A percentile compares a stretch with the other conserved stretches of the same genome.
phyloP scores from a whole-genome alignment of 2,888 invertebrate genomes.

The Ormyrus nitidulus region DNA sequence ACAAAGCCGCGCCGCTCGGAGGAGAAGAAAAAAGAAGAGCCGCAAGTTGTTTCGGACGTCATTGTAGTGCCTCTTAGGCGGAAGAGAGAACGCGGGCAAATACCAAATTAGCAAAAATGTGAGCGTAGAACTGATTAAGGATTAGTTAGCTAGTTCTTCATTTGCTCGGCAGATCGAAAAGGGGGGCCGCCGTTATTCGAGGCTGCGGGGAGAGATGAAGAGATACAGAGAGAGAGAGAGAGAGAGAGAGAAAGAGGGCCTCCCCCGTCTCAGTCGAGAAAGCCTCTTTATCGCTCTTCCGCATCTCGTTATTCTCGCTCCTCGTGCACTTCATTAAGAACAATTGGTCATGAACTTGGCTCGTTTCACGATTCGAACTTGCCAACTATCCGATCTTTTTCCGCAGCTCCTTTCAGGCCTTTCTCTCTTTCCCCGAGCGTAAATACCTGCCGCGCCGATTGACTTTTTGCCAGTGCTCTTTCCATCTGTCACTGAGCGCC shows the following conservation, averaged over 20 bases:
- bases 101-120: conserved; percentile 52
- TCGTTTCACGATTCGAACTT: conserved; percentile 49
- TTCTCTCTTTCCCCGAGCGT: background rate
- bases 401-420: background rate
- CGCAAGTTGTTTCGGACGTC: conserved; percentile 30
- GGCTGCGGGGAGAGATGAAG: conserved; percentile 24
- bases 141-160: conserved; percentile 52
- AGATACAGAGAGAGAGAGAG: conserved; percentile 49
- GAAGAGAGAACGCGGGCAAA: conserved; percentile 9
- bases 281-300: conserved; percentile 53
- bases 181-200: conserved; percentile 30
- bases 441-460: background rate
- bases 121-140: conserved; percentile 46
- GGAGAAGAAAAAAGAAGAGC: background rate
- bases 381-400: conserved; percentile 20
- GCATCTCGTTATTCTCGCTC: conserved; percentile 54
- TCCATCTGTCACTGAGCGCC: no score
- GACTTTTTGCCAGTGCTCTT: background rate
- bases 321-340: conserved; percentile 58
- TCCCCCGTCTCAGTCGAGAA: conserved; percentile 27
- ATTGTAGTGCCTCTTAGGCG: background rate
- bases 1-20: no score
- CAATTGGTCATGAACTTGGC: conserved; percentile 57
- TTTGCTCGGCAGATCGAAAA: conserved; percentile 19
- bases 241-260: conserved; percentile 50